Percentiles rank a stretch among this genome's conserved stretches.
phyloP scores from a whole-genome alignment of 2,113 vertebrate species.

The Paralichthys olivaceus region DNA sequence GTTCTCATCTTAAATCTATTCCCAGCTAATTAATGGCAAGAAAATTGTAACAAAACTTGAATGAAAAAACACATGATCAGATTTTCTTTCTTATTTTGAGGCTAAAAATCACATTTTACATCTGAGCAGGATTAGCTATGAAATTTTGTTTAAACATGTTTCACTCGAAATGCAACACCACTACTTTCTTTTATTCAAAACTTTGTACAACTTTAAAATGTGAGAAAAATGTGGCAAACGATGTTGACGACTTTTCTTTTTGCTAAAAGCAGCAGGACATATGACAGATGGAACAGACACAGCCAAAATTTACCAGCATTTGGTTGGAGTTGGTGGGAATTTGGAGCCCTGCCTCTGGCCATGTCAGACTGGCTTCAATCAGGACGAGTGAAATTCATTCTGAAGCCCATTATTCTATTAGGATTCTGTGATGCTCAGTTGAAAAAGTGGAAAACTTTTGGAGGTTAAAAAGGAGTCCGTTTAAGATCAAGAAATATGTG shows the following conservation, averaged over 20 bases:
- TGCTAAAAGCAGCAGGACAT: not conserved
- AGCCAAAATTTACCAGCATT: conserved; percentile 6
- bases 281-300: not conserved
- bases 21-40: not conserved
- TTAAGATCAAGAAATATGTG: not conserved
- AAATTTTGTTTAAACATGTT: not conserved
- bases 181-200: no score
- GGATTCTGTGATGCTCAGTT: not conserved
- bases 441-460: not conserved
- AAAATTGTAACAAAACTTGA: no score
- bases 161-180: not conserved
- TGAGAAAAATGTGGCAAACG: not conserved
- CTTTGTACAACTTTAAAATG: not conserved
- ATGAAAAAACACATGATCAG: no score
- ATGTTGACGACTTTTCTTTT: not conserved
- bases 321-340: not conserved
- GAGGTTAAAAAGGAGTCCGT: not conserved
- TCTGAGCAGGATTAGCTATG: not conserved
- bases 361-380: conserved; percentile 7
- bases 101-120: not conserved
- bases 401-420: not conserved
- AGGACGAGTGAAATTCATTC: not conserved
- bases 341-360: not conserved
- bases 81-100: no score
- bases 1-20: not conserved